Base-by-base conservation (phyloP, 92 coral and sea anemone genomes). In the Palythoa grandiflora region DNA sequence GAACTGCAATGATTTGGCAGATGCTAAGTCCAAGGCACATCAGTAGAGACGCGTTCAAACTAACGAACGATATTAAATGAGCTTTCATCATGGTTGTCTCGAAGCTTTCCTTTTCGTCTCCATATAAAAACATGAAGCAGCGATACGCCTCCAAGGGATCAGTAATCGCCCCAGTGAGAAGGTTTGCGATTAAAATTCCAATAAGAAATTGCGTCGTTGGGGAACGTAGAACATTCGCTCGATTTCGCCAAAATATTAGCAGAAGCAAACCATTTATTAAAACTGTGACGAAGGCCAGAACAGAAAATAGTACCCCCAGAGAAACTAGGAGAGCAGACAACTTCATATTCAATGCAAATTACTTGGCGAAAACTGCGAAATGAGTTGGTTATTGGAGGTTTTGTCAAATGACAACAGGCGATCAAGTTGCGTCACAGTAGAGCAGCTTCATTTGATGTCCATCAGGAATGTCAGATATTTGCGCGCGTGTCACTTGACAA, bases 91-190 rank as follows among this genome's bases (percentile, higher is more conserved):
- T 81, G 12, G 71, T 81, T 2, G 37, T 12, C 59, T 81, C 86
- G 54, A 81, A 66, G 14, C 86, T 81, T 65, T 81, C 86, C 12
- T 36, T 47, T 6, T 20, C 60, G 13, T 68, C 12, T 65, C 37
- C 10, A 68, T 28, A 47, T 44, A 65, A 10, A 21, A 81, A 48
- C 40, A 81, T 48, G 7, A 81, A 81, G 11, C 75, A 81, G 4
- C 76, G 75, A 66, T 81, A 81, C 2, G 86, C 86, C 12, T 81
- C 86, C 75, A 81, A 28, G 1, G 86, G 75, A 14, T 81, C 74
- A 1, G 86, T 81, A 48, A 81, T 81, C 2, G 86, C 59, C 36
- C 86, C 86, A 0, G 86, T 81, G 9, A 81, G 53, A 44, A 81
- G 15, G 54, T 81, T 81, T 39, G 86, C 86, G 63, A 68, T 81